Evolutionary conservation across 2,888 invertebrate genomes (phyloP), one percentile per base, ranked within the genome.

Genomic region (Trachelus iudaicus): DNA sequence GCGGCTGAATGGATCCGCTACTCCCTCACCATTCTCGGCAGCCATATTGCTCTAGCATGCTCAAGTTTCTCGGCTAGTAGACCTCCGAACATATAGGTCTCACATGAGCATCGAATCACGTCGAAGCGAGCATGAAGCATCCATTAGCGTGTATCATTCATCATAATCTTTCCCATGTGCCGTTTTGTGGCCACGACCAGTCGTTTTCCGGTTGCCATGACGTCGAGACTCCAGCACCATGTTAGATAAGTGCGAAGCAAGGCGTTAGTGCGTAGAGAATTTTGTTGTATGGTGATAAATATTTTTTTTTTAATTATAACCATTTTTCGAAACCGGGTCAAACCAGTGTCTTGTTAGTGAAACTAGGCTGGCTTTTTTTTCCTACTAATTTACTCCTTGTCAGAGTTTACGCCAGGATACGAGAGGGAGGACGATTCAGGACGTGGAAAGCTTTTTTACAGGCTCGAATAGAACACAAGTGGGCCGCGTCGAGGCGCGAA

Each of bases 91-190:
- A 0, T 56, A 56, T 56, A 56, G 40, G 40, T 23, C 69, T 34
- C 69, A 4, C 56, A 4, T 75, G 69, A 73, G 73, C 73, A 69
- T 79, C 77, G 77, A 75, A 75, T 75, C 69, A 73, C 73, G 37
- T 79, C 75, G 68, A 79, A 34, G 31, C 73, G 69, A 34, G 12
- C 37, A 69, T 35, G 35, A 68, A 68, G 73, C 76, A 77, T 34
- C 76, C 77, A 77, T 71, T 75, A 75, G 75, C 56, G 40, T 56
- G 68, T 69, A 76, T 81, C 77, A 77, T 81, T 74, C 79, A 78
- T 81, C 79, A 81, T 79, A 81, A 79, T 81, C 79, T 34, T 73
- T 74, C n/a, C 40, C 69, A 75, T 30, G 12, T 69, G 30, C 23
- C 40, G 35, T 68, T 75, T 73, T n/a, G 40, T 69, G 75, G 73